A percentile compares a stretch with the other conserved stretches of the same genome.
These are phyloP conservation scores for Temnothorax ravouxi DNA, from an alignment of 2,888 invertebrate genomes.

Conservation along the genomic window DNA sequence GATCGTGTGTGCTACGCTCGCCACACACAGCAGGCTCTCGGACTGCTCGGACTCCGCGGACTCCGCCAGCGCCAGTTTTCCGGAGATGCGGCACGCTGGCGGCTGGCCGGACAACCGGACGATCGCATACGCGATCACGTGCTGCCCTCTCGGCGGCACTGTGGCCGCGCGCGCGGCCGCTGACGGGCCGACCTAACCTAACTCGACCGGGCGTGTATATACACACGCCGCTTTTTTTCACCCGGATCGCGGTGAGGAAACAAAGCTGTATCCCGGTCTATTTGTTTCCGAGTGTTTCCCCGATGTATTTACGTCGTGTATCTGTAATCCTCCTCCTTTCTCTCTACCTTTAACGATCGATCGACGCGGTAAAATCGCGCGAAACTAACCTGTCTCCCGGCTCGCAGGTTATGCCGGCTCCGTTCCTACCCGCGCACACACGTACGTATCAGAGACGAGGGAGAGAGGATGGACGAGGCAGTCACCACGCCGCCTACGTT, in stretches of 20 bases:
- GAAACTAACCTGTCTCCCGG: constrained; percentile 4
- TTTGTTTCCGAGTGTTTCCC: background rate
- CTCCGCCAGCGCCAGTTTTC: background rate
- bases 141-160: constrained; percentile 38
- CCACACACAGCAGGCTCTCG: background rate
- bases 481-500: constrained; percentile 85
- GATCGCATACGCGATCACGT: background rate
- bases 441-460: background rate
- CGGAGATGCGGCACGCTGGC: constrained; percentile 5
- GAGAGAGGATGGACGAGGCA: constrained; percentile 82
- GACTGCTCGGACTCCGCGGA: background rate
- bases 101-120: background rate
- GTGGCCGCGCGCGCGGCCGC: background rate
- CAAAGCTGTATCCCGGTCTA: background rate
- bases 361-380: too few relatives aligned
- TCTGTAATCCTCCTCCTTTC: background rate
- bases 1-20: constrained; percentile 29
- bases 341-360: background rate
- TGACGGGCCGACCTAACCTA: background rate
- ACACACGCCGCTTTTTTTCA: background rate
- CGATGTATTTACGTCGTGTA: background rate
- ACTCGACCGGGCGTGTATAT: background rate
- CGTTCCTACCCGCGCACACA: background rate
- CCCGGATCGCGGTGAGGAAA: background rate
- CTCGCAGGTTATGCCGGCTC: constrained; percentile 77